Evolutionary conservation across 2,888 invertebrate species (phyloP).

Genomic region (Pristionchus arcanus): DNA sequence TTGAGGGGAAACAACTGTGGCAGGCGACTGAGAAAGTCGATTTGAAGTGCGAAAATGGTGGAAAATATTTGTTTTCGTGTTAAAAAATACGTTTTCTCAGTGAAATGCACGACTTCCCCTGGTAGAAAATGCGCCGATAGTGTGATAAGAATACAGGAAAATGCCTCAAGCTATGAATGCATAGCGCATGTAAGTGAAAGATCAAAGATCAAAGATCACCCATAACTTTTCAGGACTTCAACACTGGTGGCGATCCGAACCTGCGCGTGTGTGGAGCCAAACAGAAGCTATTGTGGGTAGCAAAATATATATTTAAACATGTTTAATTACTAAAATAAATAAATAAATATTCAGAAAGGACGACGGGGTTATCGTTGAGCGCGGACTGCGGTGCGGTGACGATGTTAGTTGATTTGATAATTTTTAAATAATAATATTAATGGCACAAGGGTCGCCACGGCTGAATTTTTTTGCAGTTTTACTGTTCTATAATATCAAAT

Average conservation of each 20-base stretch:
- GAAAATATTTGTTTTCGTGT: neutral
- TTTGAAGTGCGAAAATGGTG: neutral
- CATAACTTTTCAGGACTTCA: neutral
- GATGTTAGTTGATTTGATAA: neutral
- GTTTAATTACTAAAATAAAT: neutral
- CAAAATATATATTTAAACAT: neutral
- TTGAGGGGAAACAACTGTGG: neutral
- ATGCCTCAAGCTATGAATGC: neutral
- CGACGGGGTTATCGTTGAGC: neutral
- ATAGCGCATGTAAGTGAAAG: neutral
- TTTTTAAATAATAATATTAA: neutral
- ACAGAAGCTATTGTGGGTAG: neutral
- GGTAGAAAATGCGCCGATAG: neutral
- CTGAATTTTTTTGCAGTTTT: too few relatives aligned
- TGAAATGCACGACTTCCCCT: neutral
- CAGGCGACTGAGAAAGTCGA: neutral
- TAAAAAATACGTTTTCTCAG: neutral
- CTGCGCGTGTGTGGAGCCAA: neutral
- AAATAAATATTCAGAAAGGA: neutral
- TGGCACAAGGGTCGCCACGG: too few relatives aligned
- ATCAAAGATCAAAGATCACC: constrained; percentile 5
- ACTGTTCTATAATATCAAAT: too few relatives aligned
- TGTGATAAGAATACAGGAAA: neutral
- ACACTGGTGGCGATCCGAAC: neutral
- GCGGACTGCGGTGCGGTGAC: neutral